phyloP scores from a whole-genome alignment of 2,113 vertebrate species.

The Nycticryphes semicollaris region DNA sequence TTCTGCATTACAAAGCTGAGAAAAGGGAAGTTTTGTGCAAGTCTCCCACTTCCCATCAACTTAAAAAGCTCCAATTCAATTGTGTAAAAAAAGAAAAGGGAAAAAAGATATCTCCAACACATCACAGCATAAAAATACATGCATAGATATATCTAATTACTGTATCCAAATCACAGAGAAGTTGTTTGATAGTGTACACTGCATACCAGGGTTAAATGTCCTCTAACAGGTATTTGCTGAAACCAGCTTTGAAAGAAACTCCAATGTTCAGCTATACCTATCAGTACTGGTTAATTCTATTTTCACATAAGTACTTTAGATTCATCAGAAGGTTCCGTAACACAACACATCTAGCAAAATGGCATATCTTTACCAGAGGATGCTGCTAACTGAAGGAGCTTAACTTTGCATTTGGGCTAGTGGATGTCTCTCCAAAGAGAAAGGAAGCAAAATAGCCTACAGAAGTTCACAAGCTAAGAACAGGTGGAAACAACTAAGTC shows the following conservation, averaged over 20 bases:
- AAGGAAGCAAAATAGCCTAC: neutral
- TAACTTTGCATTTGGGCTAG: neutral
- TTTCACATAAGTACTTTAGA: neutral
- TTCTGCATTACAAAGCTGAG: neutral
- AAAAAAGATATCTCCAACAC: rapidly evolving
- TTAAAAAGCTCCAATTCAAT: neutral
- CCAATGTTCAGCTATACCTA: neutral
- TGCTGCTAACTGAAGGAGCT: neutral
- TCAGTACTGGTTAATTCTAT: neutral
- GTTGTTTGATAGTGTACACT: neutral
- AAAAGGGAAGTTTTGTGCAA: neutral
- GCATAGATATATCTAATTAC: neutral
- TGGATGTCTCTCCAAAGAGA: neutral
- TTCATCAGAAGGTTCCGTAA: neutral
- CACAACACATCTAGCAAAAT: neutral
- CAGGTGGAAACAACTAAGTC: neutral
- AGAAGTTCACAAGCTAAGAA: neutral
- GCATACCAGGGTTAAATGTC: neutral
- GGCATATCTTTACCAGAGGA: neutral
- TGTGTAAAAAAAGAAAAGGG: neutral
- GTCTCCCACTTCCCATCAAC: neutral
- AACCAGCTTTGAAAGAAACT: neutral
- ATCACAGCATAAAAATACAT: neutral
- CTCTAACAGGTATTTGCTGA: neutral
- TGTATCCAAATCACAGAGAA: neutral